Base-by-base conservation (phyloP, 2,888 invertebrate species). In the Saturnia pavonia region DNA sequence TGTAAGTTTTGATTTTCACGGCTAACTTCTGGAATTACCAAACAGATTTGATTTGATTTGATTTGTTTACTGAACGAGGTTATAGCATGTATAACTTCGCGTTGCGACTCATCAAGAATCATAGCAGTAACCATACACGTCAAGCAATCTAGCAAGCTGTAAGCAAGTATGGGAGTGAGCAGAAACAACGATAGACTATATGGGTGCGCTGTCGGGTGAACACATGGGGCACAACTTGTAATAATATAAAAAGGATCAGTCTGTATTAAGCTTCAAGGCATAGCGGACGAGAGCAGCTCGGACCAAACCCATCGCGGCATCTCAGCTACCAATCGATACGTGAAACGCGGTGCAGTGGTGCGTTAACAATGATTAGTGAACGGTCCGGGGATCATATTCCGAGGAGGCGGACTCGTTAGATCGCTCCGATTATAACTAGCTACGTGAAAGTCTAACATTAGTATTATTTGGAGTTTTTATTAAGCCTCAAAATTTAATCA, bases 311-410 rank as follows among this genome's bases (percentile, higher is more conserved):
- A 40, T 42, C 60, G 73, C 82, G 81, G 82, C 83, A 83, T 85
- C 83, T 60, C 48, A 82, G 81, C 80, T 78, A 82, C 76, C 83
- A 85, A 89, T 82, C 82, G 88, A 88, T 88, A 89, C 89, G 90
- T 89, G 88, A 88, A 88, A 84, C 87, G 76, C 78, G 76, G 85
- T 74, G 74, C 88, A 81, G 73, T 84, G 86, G 82, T 74, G 86
- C 82, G 91, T 89, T 89, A 91, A 85, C 80, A 86, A 84, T 89
- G 90, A 91, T 91, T 90, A 91, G 83, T 81, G 85, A 83, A 86
- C 83, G 89, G 83, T 84, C 80, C 80, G 82, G 73, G 82, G 86
- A 86, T 89, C 89, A 85, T 87, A 86, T 88, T 89, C 83, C 81
- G 82, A 77, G 76, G 48, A 51, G 66, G 42, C 54, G 42, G 57